Percentiles rank a stretch among this genome's conserved stretches.
Evolutionary conservation across 2,113 vertebrate genomes (phyloP).

Genomic region (Channa argus): DNA sequence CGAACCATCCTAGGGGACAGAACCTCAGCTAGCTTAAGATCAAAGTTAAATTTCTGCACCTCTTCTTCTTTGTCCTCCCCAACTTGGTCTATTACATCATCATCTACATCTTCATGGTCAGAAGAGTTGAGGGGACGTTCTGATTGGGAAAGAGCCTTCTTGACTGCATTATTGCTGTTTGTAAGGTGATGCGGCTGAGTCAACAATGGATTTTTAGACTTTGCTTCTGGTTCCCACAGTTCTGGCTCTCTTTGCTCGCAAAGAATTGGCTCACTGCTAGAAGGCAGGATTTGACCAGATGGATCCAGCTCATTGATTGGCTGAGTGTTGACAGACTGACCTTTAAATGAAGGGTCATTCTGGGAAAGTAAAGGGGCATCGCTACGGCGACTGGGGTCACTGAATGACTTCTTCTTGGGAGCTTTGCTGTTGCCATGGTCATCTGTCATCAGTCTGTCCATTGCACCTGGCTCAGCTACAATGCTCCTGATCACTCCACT

Average conservation of each 20-base stretch:
- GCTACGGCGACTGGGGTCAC: constrained; percentile 94
- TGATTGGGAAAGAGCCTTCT: constrained; percentile 79
- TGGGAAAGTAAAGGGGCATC: constrained; percentile 73
- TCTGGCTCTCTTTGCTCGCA: constrained; percentile 83
- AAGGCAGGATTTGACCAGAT: constrained; percentile 85
- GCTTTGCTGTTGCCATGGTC: constrained; percentile 91
- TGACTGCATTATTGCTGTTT: constrained; percentile 38
- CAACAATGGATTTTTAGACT: constrained; percentile 44
- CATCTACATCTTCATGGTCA: constrained; percentile 54
- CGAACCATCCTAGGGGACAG: constrained; percentile 86
- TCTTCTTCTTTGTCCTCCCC: constrained; percentile 41
- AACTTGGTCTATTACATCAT: constrained; percentile 55
- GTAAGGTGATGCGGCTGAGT: constrained; percentile 25
- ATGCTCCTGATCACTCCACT: constrained; percentile 93
- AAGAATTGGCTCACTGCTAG: constrained; percentile 95
- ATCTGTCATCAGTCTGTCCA: constrained; percentile 87
- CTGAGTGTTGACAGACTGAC: constrained; percentile 80
- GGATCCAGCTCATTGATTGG: constrained; percentile 91
- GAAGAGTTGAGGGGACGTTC: constrained; percentile 73
- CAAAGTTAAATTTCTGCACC: constrained; percentile 81
- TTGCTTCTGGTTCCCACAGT: constrained; percentile 74
- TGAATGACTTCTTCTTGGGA: constrained; percentile 97
- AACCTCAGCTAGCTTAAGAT: constrained; percentile 86
- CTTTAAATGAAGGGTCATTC: constrained; percentile 77
- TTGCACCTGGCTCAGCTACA: constrained; percentile 90